Evolutionary conservation across 2,888 invertebrate genomes (phyloP).

Genomic region (Myopa testacea): DNA sequence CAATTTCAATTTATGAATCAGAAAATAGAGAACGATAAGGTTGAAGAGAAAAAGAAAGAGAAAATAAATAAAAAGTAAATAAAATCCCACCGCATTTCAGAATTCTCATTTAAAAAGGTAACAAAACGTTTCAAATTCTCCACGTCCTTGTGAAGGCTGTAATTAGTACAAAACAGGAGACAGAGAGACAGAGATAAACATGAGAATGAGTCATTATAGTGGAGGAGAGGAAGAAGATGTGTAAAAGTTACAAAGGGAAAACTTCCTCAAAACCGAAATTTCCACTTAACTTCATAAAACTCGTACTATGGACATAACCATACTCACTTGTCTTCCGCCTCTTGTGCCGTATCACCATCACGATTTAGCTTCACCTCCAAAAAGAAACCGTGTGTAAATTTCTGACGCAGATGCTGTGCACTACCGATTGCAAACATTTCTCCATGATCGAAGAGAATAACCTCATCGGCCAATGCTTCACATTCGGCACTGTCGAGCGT

Average conservation of each 20-base stretch:
- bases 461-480: constrained; percentile 80
- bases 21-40: neutral
- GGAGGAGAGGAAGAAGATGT: too few relatives aligned
- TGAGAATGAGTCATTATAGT: neutral
- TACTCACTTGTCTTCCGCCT: constrained; percentile 55
- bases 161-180: constrained; percentile 8
- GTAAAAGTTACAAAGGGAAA: too few relatives aligned
- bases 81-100: constrained; percentile 55
- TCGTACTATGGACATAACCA: too few relatives aligned
- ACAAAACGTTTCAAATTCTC: constrained; percentile 56
- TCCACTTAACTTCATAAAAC: too few relatives aligned
- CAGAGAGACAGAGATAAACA: neutral
- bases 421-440: constrained; percentile 79
- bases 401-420: constrained; percentile 79
- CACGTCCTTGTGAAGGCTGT: constrained; percentile 55
- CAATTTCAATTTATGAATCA: constrained; percentile 39
- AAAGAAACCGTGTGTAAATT: constrained; percentile 72
- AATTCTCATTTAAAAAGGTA: constrained; percentile 54
- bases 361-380: constrained; percentile 57
- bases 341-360: constrained; percentile 52
- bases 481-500: constrained; percentile 87
- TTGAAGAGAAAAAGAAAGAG: neutral
- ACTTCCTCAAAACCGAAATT: too few relatives aligned
- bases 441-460: constrained; percentile 83
- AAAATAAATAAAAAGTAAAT: neutral